Evolutionary conservation across 2,797 vertebrate genomes (phyloP).

Genomic region (Hylomyscus alleni): DNA sequence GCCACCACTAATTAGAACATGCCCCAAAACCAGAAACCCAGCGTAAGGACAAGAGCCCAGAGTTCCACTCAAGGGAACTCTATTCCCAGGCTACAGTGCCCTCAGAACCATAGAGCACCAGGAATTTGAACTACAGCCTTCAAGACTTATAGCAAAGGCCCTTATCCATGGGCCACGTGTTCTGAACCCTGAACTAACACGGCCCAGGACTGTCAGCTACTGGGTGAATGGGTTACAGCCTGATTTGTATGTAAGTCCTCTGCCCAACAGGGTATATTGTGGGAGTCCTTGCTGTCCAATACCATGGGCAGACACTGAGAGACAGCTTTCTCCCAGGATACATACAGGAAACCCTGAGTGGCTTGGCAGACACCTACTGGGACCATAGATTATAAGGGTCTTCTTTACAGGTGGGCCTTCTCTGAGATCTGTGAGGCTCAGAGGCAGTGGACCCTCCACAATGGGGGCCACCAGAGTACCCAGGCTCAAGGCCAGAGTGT

Average conservation of each 20-base stretch:
- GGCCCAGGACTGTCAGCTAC: neutral
- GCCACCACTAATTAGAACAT: neutral
- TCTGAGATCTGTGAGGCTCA: neutral
- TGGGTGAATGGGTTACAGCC: neutral
- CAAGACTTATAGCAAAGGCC: neutral
- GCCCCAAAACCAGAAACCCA: neutral
- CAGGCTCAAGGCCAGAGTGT: neutral
- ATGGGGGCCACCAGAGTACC: neutral
- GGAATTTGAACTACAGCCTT: neutral
- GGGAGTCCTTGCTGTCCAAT: neutral
- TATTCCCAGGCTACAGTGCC: too few species aligned
- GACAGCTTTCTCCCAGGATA: neutral
- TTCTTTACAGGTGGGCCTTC: neutral
- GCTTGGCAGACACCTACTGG: neutral
- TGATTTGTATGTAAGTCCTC: neutral
- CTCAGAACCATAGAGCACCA: neutral
- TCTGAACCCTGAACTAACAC: neutral
- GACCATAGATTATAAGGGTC: neutral
- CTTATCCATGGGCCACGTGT: neutral
- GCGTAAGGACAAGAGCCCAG: neutral
- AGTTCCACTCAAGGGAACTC: neutral
- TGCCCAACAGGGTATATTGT: neutral
- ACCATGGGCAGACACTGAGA: neutral
- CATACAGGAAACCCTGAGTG: too few species aligned
- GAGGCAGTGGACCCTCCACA: too few species aligned